These are phyloP conservation scores for Mactromeris polynyma DNA, from an alignment of 2,888 invertebrate genomes.

Conservation along the genomic window DNA sequence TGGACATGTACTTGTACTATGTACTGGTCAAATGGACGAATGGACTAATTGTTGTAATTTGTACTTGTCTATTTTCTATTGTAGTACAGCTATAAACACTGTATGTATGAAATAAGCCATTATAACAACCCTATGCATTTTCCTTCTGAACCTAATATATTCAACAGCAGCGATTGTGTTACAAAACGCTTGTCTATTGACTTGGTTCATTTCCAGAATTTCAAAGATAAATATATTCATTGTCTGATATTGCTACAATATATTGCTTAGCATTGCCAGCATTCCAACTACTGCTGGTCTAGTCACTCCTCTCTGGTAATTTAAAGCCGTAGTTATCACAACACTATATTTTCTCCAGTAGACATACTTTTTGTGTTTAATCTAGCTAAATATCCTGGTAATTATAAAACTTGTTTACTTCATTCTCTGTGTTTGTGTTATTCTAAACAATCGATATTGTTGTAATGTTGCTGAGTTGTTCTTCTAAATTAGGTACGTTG, in stretches of 20 bases:
- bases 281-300: neutral
- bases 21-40: too few species aligned
- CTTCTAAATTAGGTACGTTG: too few species aligned
- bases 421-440: neutral
- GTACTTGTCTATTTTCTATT: too few species aligned
- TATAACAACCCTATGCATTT: too few species aligned
- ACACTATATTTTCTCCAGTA: neutral
- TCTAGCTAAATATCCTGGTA: neutral
- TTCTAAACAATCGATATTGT: too few species aligned
- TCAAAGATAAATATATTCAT: slow-evolving; percentile 5
- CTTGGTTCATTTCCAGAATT: neutral
- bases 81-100: too few species aligned
- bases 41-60: too few species aligned
- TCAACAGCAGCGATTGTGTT: neutral
- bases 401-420: neutral
- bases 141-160: neutral
- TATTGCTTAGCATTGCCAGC: neutral
- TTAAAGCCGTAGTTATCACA: neutral
- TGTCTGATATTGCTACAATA: neutral
- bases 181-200: neutral
- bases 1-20: too few species aligned
- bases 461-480: too few species aligned
- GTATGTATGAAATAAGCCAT: too few species aligned
- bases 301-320: neutral
- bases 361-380: neutral